phyloP scores from a whole-genome alignment of 2,888 invertebrate species.

The Diplolepis rosae region DNA sequence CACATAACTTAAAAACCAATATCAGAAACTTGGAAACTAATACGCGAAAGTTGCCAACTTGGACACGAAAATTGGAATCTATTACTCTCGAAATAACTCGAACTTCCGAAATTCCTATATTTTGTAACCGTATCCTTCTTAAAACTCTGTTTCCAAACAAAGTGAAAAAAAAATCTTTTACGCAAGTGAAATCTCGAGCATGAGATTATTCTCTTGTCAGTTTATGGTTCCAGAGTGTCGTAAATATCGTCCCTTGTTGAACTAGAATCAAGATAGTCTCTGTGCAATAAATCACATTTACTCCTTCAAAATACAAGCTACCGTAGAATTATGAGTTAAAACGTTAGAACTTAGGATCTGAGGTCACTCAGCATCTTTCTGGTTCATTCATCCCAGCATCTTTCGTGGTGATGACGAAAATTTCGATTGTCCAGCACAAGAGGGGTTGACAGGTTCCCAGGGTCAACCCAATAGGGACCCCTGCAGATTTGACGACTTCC shows the following conservation, averaged over 20 bases:
- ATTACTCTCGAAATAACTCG: neutral
- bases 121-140: neutral
- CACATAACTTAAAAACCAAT: no score
- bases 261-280: neutral
- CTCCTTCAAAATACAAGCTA: conserved; percentile 15
- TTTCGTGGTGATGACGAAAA: conserved; percentile 50
- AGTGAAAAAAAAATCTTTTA: neutral
- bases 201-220: neutral
- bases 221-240: conserved; percentile 11
- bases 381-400: neutral
- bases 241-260: conserved; percentile 10
- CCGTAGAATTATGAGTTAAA: neutral
- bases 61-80: neutral
- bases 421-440: conserved; percentile 46
- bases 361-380: neutral
- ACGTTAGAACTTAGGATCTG: neutral
- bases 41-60: no score
- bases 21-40: no score
- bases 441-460: conserved; percentile 40
- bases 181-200: conserved; percentile 28
- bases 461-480: conserved; percentile 33
- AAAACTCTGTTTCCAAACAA: neutral
- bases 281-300: conserved; percentile 13
- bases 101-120: neutral
- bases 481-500: conserved; percentile 10